Percentiles rank a stretch among this genome's conserved stretches.
phyloP scores from a whole-genome alignment of 2,888 invertebrate genomes.

The Nowickia ferox region DNA sequence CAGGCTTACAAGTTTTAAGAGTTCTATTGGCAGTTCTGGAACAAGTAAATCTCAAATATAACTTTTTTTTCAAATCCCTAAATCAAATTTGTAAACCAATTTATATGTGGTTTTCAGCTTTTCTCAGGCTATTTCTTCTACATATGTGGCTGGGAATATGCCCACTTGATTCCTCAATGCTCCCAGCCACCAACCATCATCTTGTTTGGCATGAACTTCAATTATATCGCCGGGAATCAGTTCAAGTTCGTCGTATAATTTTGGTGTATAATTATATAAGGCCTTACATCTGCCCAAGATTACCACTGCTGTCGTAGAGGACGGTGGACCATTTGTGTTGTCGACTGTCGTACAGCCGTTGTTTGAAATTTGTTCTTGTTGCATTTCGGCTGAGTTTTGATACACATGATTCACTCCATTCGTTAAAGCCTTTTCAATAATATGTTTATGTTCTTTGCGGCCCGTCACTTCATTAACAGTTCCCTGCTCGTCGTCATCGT shows the following conservation, averaged over 20 bases:
- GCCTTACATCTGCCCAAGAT: conserved; percentile 91
- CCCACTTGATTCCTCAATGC: conserved; percentile 91
- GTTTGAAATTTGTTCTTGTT: conserved; percentile 54
- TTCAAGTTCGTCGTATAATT: conserved; percentile 93
- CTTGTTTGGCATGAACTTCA: conserved; percentile 94
- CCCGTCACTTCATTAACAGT: conserved; percentile 49
- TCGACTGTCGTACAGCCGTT: conserved; percentile 41
- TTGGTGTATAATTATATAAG: conserved; percentile 93
- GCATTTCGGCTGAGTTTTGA: conserved; percentile 70
- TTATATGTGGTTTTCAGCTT: not conserved
- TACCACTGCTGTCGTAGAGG: conserved; percentile 56
- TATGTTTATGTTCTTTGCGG: conserved; percentile 71
- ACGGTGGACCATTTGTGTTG: conserved; percentile 18
- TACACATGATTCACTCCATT: conserved; percentile 70
- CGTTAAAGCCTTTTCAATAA: conserved; percentile 72
- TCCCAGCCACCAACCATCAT: conserved; percentile 97
- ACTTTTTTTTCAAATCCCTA: conserved; percentile 37
- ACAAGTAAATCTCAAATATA: not conserved
- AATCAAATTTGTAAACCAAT: conserved; percentile 60
- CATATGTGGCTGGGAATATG: conserved; percentile 97
- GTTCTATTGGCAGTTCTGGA: conserved; percentile 48
- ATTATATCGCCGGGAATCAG: conserved; percentile 92
- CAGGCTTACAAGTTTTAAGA: not conserved
- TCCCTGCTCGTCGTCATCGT: conserved; percentile 84
- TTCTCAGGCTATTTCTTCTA: conserved; percentile 88